Evolutionary conservation across 1,140 invertebrate species (phyloP), one percentile per base, ranked within the genome.

Genomic region (Thaumetopoea pityocampa): DNA sequence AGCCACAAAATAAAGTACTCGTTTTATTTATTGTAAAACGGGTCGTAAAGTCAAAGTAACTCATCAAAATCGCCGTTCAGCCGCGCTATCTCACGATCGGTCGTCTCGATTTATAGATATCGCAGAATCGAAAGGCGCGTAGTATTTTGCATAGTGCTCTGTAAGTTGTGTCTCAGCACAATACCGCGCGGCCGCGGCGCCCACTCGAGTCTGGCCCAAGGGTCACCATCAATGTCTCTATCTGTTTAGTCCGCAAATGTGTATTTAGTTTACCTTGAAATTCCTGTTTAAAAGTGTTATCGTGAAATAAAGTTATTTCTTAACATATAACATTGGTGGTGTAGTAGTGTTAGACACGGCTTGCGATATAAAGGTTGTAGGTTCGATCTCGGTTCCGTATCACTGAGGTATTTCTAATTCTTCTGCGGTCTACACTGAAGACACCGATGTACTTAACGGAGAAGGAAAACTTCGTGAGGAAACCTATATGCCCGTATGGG

Each of bases 81-180:
- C 70, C 52, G 59, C 55, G 56, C 58, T 65, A 70, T 81, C 72
- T 65, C 77, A 81, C 77, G 77, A 81, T 76, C 62, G 51, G 54
- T 67, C 63, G 53, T 70, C 59, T 70, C 66, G 61, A 71, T 78
- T 77, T 78, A 76, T 80, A 74, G 66, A 78, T 73, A 74, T 74
- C 70, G 48, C 51, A 71, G 53, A 77, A 73, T 67, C 60, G 73
- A 78, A 68, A 77, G 68, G 70, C 62, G 64, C 72, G 67, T 73
- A 56, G 72, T 73, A 74, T 63, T 76, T 80, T 80, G 76, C 76
- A 80, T 77, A 80, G 70, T 66, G 68, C 57, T 71, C n/a, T 65
- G 61, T 79, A 70, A 68, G 47, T 70, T 68, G 61, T 71, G 55
- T 58, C n/a, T n/a, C n/a, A 64, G 50, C 63, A 69, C 63, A 71